Base-by-base conservation (phyloP, 2,113 vertebrate genomes). In the Urocolius indicus region DNA sequence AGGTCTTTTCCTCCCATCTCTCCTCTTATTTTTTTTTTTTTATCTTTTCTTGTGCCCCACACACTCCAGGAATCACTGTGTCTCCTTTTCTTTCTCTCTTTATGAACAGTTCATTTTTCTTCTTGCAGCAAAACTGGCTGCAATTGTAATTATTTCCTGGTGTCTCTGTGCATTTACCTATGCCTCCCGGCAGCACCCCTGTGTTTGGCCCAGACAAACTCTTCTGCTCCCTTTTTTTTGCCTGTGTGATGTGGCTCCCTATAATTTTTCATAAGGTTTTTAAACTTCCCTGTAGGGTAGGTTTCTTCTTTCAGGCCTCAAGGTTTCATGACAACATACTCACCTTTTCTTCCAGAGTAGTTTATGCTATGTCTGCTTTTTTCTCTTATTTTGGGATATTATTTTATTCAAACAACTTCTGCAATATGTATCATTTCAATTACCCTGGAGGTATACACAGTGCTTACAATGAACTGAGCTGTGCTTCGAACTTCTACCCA, bases 361-460 rank as follows among this genome's bases (percentile, higher is more conserved):
- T 89, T 96, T 94, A 65, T 10, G 3, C 68, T 89, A 58, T 41
- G 49, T 93, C 58, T 90, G 73, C 83, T 82, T 45, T 92, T 94
- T 90, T 86, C 55, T 94, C 30, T 92, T 93, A 79, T 63, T 62
- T 93, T 63, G 83, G 54, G 79, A 72, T 95, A 93, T 72, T 87
- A 65, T 92, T 96, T 92, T 92, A 92, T 89, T 95, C 72, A 78
- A 93, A 93, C 85, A 89, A 23, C 45, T 96, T 61, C 65, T 94
- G 90, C 86, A 95, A 87, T 89, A 89, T 46, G 76, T 96, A 96
- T 96, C 66, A 90, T 95, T 94, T 96, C 93, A 95, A 89, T 96
- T 92, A 96, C 93, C 90, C 90, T 90, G 66, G 83, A 93, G 91
- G 87, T 91, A 92, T 95, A 86, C 68, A 75, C 24, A 81, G 74